These are phyloP conservation scores for Numida meleagris DNA, from an alignment of 2,113 vertebrate species.

Conservation along the genomic window DNA sequence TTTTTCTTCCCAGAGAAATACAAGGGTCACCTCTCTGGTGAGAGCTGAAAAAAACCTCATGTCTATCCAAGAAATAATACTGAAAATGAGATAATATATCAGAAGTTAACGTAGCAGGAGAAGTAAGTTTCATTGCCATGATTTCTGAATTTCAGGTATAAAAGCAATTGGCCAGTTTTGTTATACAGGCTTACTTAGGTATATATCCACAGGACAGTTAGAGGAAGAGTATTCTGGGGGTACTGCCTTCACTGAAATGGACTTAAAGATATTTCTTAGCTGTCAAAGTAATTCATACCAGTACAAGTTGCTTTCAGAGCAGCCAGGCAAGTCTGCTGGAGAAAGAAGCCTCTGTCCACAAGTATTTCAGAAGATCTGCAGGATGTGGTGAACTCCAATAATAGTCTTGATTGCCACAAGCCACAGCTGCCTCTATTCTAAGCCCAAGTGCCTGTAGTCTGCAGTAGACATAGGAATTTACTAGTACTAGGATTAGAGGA, in stretches of 20 bases:
- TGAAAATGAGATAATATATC: background rate
- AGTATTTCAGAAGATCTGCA: conserved; percentile 61
- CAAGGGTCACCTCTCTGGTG: background rate
- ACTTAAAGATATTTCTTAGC: background rate
- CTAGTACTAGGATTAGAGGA: background rate
- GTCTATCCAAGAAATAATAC: background rate
- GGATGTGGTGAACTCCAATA: conserved; percentile 54
- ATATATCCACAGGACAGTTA: background rate
- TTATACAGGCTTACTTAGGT: background rate
- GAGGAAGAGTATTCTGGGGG: background rate
- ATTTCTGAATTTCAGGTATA: background rate
- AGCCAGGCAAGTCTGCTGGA: conserved; percentile 3
- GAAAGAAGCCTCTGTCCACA: conserved; percentile 39
- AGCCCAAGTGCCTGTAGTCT: conserved; percentile 9
- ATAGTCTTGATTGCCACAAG: conserved; percentile 15
- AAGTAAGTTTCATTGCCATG: background rate
- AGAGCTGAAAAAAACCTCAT: background rate
- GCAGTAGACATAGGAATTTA: background rate
- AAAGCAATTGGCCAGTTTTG: background rate
- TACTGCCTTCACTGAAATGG: background rate
- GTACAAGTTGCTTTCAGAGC: background rate
- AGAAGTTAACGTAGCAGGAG: background rate
- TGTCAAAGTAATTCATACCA: background rate
- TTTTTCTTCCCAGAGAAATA: background rate
- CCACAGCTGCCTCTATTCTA: conserved; percentile 42